Base-by-base conservation (phyloP, 2,113 vertebrate species). In the Thalassoma bifasciatum region DNA sequence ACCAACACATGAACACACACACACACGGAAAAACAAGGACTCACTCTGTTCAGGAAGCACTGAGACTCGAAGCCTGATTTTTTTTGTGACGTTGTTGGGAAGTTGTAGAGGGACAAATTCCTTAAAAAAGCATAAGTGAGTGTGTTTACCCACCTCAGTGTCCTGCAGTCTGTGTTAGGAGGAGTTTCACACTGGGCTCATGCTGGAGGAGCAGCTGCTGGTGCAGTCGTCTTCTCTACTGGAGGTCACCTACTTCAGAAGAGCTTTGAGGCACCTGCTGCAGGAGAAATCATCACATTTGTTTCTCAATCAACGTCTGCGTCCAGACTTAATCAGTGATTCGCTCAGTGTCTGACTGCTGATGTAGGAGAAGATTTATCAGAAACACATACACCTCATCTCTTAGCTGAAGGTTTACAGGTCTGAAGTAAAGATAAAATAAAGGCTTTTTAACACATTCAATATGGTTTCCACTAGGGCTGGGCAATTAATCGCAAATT, bases 101-200 rank as follows among this genome's bases (percentile, higher is more conserved):
- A 13, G 1, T 42, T 14, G 5, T 12, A 42, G 40, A 3, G 11
- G 12, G 40, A 42, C 13, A 44, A 21, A 22, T 1, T 40, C 1
- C 6, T 30, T n/a, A n/a, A n/a, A n/a, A n/a, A 1, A 4, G 4
- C 34, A 40, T 0, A 1, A 11, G 19, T 8, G 5, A 19, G 1
- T 19, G 17, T 68, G 10, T 40, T 22, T 30, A 63, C 72, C 6
- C 53, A 76, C 82, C 67, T 61, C 3, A 3, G 14, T 52, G 52
- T 42, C 36, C 62, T 54, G 34, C 0, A 17, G 19, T 51, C 34
- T 12, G 38, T 34, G 57, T 30, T 30, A 4, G 26, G 56, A 23
- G 65, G 61, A 54, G 49, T 37, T 56, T 49, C 66, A 36, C 26
- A 14, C 36, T 44, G 10, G 1, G 6, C 21, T 17, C 44, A 42